Percentiles rank a stretch among this genome's conserved stretches.
These are phyloP conservation scores for Morone chrysops DNA, from an alignment of 2,113 vertebrate species.

Conservation along the genomic window DNA sequence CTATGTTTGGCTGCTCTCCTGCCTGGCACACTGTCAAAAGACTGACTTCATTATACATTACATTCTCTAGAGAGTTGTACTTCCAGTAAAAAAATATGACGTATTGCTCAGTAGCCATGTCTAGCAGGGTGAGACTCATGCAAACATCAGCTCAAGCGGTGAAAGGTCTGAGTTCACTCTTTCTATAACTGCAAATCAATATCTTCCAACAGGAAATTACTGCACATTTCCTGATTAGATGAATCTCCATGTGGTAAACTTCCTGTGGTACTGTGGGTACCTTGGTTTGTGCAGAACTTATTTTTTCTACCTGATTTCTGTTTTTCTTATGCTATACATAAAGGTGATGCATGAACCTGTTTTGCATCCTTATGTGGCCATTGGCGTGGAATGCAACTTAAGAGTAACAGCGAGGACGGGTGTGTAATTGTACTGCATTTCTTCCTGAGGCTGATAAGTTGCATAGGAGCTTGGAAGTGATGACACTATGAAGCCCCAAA, in stretches of 20 bases:
- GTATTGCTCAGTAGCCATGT: slow-evolving; percentile 26
- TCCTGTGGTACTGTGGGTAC: not conserved
- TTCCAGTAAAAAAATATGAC: slow-evolving; percentile 48
- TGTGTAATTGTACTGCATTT: slow-evolving; percentile 7
- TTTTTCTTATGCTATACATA: not conserved
- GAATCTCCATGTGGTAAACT: not conserved
- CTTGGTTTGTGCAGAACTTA: not conserved
- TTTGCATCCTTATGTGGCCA: not conserved
- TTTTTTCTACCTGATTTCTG: not conserved
- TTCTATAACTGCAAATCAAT: slow-evolving; percentile 34
- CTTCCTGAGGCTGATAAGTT: not conserved
- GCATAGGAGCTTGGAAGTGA: not conserved
- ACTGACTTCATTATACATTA: slow-evolving; percentile 65
- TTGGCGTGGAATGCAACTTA: not conserved
- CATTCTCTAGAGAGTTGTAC: slow-evolving; percentile 41
- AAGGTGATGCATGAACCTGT: not conserved
- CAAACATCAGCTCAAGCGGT: slow-evolving; percentile 18
- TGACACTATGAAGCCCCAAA: not conserved
- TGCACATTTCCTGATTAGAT: slow-evolving; percentile 7
- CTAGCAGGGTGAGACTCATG: slow-evolving; percentile 10
- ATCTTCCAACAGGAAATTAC: slow-evolving; percentile 29
- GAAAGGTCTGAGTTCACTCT: slow-evolving; percentile 25
- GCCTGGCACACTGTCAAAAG: slow-evolving; percentile 55
- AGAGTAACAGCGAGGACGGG: not conserved
- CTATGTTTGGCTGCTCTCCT: slow-evolving; percentile 68